Percentiles rank a stretch among this genome's conserved stretches.
Conservation (phyloP, 2,113 vertebrate species). For the Cichladusa arquata region DNA sequence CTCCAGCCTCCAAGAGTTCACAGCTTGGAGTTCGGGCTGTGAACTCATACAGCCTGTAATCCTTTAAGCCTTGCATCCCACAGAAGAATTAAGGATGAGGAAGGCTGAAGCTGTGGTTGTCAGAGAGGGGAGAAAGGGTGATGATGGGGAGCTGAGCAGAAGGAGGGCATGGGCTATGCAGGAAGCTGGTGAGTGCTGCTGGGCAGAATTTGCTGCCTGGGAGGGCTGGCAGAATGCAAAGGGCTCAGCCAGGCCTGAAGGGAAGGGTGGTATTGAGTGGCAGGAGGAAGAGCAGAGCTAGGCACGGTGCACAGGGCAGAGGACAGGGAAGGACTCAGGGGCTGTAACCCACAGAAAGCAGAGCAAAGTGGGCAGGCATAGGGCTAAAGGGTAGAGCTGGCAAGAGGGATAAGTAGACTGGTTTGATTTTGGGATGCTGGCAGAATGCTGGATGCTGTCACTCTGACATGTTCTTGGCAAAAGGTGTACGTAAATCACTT, state of each 20-base stretch:
- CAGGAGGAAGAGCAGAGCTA: not conserved
- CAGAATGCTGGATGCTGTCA: not conserved
- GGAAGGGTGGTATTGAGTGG: rapidly evolving
- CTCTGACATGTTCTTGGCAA: not conserved
- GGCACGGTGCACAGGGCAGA: not conserved
- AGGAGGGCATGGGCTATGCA: not conserved
- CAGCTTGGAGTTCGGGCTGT: not conserved
- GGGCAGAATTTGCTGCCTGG: not conserved
- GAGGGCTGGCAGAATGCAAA: not conserved
- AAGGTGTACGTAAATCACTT: not conserved
- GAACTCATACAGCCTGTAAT: not conserved
- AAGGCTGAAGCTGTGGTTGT: not conserved
- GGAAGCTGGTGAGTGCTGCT: not conserved
- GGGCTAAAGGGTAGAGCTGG: not conserved
- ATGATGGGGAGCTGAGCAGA: not conserved
- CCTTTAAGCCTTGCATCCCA: constrained; percentile 13
- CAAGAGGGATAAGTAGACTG: not conserved
- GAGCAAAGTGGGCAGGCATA: not conserved
- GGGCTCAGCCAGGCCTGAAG: not conserved
- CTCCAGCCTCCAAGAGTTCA: not conserved
- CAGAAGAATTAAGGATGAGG: constrained; percentile 16
- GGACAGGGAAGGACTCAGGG: not conserved
- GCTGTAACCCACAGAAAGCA: not conserved
- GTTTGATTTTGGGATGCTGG: not conserved
- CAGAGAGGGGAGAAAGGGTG: not conserved